These are phyloP conservation scores for Willisornis vidua DNA, from an alignment of 2,113 vertebrate species.

Conservation along the genomic window DNA sequence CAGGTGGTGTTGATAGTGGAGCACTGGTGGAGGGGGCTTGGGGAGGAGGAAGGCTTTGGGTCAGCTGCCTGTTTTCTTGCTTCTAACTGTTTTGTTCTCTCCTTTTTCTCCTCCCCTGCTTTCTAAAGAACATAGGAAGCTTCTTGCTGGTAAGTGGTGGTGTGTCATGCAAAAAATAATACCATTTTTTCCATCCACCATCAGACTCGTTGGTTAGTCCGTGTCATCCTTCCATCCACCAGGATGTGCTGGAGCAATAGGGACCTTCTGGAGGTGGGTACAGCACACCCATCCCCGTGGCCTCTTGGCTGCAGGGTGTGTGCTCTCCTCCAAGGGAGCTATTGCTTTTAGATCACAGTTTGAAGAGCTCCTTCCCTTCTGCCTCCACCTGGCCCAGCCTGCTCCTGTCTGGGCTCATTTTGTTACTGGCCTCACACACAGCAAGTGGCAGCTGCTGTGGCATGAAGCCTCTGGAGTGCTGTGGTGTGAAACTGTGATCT, in stretches of 20 bases:
- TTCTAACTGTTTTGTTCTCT: conserved; percentile 68
- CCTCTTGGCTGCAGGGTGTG: background rate
- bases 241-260: conserved; percentile 14
- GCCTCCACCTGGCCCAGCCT: background rate
- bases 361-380: background rate
- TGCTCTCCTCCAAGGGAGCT: background rate
- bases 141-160: conserved; percentile 83
- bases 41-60: background rate
- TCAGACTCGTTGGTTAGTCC: background rate
- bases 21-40: background rate
- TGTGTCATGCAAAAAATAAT: background rate
- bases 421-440: accelerated
- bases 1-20: background rate
- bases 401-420: background rate
- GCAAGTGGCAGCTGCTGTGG: background rate
- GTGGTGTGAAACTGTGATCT: background rate
- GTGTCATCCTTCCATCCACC: background rate
- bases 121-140: conserved; percentile 86
- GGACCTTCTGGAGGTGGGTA: background rate
- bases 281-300: background rate
- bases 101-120: conserved; percentile 66
- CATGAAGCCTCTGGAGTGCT: background rate
- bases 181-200: conserved; percentile 21
- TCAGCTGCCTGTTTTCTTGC: conserved; percentile 5
- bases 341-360: conserved; percentile 51